Conservation (phyloP, 1,140 invertebrate species). For the Pachyrhynchus sulphureomaculatus region DNA sequence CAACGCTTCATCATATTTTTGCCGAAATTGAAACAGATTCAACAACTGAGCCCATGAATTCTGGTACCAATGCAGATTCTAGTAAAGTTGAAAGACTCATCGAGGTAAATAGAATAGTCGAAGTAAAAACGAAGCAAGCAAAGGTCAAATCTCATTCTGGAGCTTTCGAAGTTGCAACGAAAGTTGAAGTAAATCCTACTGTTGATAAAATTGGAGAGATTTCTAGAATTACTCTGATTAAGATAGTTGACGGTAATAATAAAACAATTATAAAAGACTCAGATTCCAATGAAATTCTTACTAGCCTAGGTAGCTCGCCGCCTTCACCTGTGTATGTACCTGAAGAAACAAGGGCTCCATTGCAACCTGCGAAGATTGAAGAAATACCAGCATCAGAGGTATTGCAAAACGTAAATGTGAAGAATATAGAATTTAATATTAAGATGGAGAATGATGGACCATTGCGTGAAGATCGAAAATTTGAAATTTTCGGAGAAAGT, state of each 20-base stretch:
- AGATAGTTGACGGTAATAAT: constrained; percentile 56
- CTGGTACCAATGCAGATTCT: background rate
- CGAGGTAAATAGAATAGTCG: constrained; percentile 65
- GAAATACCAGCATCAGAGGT: constrained; percentile 7
- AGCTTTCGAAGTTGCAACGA: constrained; percentile 54
- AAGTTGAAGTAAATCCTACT: constrained; percentile 58
- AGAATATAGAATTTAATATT: constrained; percentile 15
- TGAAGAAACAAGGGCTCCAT: constrained; percentile 1
- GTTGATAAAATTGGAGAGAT: constrained; percentile 67
- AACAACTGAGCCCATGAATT: constrained; percentile 23
- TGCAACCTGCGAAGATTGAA: constrained; percentile 23
- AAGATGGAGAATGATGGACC: constrained; percentile 5
- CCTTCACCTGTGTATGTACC: constrained; percentile 11
- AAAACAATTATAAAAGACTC: constrained; percentile 30
- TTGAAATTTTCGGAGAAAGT: constrained; percentile 40
- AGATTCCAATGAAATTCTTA: constrained; percentile 29
- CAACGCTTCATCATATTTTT: constrained; percentile 57
- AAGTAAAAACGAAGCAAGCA: constrained; percentile 61
- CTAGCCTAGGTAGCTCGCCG: background rate
- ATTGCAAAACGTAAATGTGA: constrained; percentile 20
- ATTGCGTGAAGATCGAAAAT: constrained; percentile 40
- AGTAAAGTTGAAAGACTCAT: constrained; percentile 58
- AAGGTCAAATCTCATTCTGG: constrained; percentile 57
- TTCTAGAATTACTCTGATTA: constrained; percentile 64
- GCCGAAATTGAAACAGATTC: constrained; percentile 45